Base-by-base conservation (phyloP, 1,140 invertebrate genomes). In the Saccostrea glomerata region DNA sequence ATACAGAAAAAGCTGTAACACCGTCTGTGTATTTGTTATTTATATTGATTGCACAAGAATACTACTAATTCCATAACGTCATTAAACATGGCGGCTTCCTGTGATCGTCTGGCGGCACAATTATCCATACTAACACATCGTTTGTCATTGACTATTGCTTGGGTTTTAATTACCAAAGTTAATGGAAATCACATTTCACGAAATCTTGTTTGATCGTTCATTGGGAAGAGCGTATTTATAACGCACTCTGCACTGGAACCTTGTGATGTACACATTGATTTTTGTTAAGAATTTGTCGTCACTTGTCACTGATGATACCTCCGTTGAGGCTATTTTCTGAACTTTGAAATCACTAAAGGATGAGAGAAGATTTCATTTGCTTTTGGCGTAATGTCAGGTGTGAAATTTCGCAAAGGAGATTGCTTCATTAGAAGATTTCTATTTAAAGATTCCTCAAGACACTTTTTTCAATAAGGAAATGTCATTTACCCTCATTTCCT, bases 91-190 rank as follows among this genome's bases (percentile, higher is more conserved):
- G 58, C n/a, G 58, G 15, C 17, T 63, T 63, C 58, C 58, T 63
- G 58, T 20, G 58, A 63, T 63, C 58, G 58, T 17, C 17, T 17
- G 58, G 58, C 17, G 6, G 6, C 58, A 20, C 58, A 17, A 63
- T 63, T 20, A 63, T 63, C 58, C 58, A n/a, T 63, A 63, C 58
- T 63, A 77, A 77, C 23, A 36, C 30, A 77, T 11, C 23, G 25
- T 77, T 36, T 36, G 30, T 63, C 6, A 63, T 63, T 15, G 25
- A 30, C 70, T 36, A 25, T 77, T 15, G 25, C 30, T 36, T 12
- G 70, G 25, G 23, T 77, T 77, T 77, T 40, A 77, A 77, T 77
- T 77, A 77, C 30, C 70, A 30, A 25, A 36, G 70, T 36, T 77
- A 36, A 77, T 77, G 70, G 70, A 30, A 77, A 36, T 77, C 70